Evolutionary conservation across 1,140 invertebrate species (phyloP).

Genomic region (Melitaea cinxia): DNA sequence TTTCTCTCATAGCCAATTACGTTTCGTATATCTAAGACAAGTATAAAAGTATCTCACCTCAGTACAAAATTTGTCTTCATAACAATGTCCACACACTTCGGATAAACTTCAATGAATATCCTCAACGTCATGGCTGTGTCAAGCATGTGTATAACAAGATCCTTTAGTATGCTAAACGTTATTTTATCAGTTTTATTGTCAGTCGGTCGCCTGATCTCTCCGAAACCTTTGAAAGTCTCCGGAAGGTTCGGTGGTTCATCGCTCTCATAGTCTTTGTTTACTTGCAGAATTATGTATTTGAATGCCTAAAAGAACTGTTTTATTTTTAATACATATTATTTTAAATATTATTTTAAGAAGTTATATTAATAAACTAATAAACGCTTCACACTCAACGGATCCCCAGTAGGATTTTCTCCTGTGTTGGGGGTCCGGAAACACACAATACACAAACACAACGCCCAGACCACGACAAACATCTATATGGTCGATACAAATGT

Average conservation of each 20-base stretch:
- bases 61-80: slow-evolving; percentile 81
- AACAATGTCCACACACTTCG: slow-evolving; percentile 80
- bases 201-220: slow-evolving; percentile 62
- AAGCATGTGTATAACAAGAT: slow-evolving; percentile 87
- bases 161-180: slow-evolving; percentile 81
- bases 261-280: slow-evolving; percentile 81
- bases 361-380: too few species aligned
- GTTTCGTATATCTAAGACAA: too few species aligned
- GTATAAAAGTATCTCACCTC: slow-evolving; percentile 82
- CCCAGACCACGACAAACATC: too few species aligned
- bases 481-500: too few species aligned
- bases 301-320: slow-evolving; percentile 61
- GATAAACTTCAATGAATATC: slow-evolving; percentile 85
- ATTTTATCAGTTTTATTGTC: slow-evolving; percentile 64
- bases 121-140: slow-evolving; percentile 87
- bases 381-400: too few species aligned
- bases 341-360: too few species aligned
- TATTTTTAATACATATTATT: not conserved
- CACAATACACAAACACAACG: too few species aligned
- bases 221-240: slow-evolving; percentile 77
- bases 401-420: too few species aligned
- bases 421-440: too few species aligned
- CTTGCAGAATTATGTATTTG: slow-evolving; percentile 76
- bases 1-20: too few species aligned
- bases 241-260: slow-evolving; percentile 75